Conservation (phyloP, 1,140 invertebrate genomes). For the Prorops nasuta region DNA sequence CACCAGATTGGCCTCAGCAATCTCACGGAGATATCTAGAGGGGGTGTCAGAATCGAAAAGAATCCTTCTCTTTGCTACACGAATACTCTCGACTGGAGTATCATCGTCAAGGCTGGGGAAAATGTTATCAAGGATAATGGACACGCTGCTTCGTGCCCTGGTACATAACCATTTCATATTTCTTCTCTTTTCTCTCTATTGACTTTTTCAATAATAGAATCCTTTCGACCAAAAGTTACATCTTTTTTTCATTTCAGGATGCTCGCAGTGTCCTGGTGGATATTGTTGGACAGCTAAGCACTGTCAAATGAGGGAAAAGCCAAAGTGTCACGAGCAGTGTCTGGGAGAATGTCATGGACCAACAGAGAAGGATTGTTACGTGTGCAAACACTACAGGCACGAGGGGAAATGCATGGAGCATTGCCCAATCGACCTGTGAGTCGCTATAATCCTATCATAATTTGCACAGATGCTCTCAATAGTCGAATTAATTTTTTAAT, state of each 20-base stretch:
- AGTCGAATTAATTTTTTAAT: too few species aligned
- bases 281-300: constrained; percentile 37
- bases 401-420: constrained; percentile 51
- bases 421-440: constrained; percentile 56
- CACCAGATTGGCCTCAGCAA: constrained; percentile 68
- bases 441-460: too few species aligned
- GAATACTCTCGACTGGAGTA: constrained; percentile 70
- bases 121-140: constrained; percentile 51
- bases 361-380: constrained; percentile 54
- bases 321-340: constrained; percentile 60
- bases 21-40: constrained; percentile 67
- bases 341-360: constrained; percentile 62
- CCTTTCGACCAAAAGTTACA: not conserved
- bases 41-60: constrained; percentile 68
- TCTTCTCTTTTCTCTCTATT: not conserved
- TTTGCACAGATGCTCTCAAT: too few species aligned
- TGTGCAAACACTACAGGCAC: constrained; percentile 56
- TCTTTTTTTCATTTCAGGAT: constrained; percentile 23
- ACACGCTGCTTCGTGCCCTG: constrained; percentile 25
- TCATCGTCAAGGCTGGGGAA: constrained; percentile 56
- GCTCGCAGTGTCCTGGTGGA: constrained; percentile 33
- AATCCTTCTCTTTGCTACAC: constrained; percentile 74
- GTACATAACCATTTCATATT: constrained; percentile 17
- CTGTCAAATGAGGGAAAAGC: constrained; percentile 31
- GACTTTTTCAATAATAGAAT: not conserved